Evolutionary conservation across 2,113 vertebrate genomes (phyloP).

Genomic region (Clarias magur): DNA sequence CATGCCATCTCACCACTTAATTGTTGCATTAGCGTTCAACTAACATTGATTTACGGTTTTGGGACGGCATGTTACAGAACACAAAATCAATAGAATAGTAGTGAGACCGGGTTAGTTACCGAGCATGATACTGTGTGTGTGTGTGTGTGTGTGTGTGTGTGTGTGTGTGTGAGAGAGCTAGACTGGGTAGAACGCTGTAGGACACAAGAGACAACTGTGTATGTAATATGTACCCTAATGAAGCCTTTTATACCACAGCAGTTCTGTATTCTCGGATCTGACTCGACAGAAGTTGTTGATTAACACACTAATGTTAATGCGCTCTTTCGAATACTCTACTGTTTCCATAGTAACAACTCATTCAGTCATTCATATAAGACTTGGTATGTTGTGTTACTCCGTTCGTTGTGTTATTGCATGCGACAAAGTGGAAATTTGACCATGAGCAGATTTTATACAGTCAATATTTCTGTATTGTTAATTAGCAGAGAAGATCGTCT

Average conservation of each 20-base stretch:
- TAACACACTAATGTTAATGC: not conserved
- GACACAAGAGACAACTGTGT: not conserved
- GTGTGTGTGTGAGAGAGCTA: not conserved
- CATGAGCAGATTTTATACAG: not conserved
- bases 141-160: not conserved
- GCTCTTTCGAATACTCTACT: not conserved
- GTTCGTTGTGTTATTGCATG: too few species aligned
- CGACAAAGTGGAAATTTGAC: not conserved
- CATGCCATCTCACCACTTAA: constrained; percentile 30
- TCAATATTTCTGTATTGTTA: not conserved
- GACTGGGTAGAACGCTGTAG: not conserved
- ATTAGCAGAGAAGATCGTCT: not conserved
- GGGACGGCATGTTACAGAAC: constrained; percentile 27
- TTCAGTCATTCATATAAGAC: not conserved
- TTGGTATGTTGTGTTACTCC: not conserved
- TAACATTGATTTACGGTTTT: constrained; percentile 40
- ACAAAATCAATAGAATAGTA: constrained; percentile 34
- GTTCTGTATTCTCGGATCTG: not conserved
- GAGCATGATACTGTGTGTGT: not conserved
- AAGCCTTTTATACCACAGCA: not conserved
- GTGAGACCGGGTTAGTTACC: constrained; percentile 35
- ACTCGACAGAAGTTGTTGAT: not conserved
- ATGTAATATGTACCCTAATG: not conserved
- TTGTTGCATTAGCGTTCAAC: constrained; percentile 49
- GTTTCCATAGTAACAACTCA: not conserved